Evolutionary conservation across 1,140 invertebrate genomes (phyloP).

Genomic region (Drosophila bifasciata): DNA sequence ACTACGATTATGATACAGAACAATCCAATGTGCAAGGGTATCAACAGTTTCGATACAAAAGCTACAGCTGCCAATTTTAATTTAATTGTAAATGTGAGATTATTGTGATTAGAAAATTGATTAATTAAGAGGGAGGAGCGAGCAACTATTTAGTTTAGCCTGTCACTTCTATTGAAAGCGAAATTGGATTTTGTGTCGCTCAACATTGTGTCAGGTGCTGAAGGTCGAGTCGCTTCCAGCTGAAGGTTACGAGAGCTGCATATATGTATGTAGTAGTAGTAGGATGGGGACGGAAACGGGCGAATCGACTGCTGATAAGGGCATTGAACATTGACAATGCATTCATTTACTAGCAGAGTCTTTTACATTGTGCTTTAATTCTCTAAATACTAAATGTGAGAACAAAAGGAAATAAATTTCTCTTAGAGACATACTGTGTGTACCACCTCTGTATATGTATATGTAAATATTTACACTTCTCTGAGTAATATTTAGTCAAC

Average conservation of each 20-base stretch:
- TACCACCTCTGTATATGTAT: too few relatives aligned
- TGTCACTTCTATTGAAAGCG: conserved; percentile 26
- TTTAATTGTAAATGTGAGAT: too few relatives aligned
- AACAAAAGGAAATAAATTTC: too few relatives aligned
- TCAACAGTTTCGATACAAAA: too few relatives aligned
- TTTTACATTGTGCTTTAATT: background rate
- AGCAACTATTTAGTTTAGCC: background rate
- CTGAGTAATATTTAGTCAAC: too few relatives aligned
- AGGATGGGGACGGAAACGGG: background rate
- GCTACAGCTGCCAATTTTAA: too few relatives aligned
- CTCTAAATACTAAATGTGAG: too few relatives aligned
- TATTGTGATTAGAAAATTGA: background rate
- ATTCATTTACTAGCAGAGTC: background rate
- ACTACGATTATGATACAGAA: too few relatives aligned
- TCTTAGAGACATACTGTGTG: too few relatives aligned
- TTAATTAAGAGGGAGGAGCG: conserved; percentile 8
- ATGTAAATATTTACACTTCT: too few relatives aligned
- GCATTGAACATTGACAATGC: conserved; percentile 16
- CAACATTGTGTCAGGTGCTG: conserved; percentile 10
- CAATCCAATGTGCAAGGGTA: too few relatives aligned
- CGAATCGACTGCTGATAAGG: conserved; percentile 23
- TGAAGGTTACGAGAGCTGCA: too few relatives aligned
- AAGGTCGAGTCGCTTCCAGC: conserved; percentile 25
- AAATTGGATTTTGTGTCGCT: conserved; percentile 7
- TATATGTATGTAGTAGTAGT: conserved; percentile 2